Evolutionary conservation across 2,797 vertebrate species (phyloP), one percentile per base, ranked within the genome.

Genomic region (Poecile montanus): DNA sequence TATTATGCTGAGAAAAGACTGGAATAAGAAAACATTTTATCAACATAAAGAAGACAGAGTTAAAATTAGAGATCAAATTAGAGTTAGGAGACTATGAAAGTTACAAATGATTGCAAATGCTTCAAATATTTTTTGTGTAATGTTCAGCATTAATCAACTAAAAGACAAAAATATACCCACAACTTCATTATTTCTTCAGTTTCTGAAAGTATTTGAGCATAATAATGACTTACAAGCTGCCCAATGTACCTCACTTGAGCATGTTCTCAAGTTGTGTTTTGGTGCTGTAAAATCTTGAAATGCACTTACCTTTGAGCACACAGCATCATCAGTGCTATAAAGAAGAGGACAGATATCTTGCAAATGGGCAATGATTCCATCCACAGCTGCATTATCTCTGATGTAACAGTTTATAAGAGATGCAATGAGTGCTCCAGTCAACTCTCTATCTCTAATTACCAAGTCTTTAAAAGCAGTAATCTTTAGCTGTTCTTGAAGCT

Each of bases 371-470:
- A 99, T 99, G 96, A 99, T 98, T 84, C 98, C 98, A 89, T 99
- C 99, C 50, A 99, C 99, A 25, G 99, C 98, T 34, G 99, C 99
- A 2, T 98, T 99, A 96, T 99, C 99, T 98, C 98, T 98, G 96
- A 99, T 99, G 75, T 99, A 99, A 86, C 99, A 98, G 89, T 99
- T 99, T 96, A 99, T 99, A 77, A 99, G 98, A 18, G 99, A 99
- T 2, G 99, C 99, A 96, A 99, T 98, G 32, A 99, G 98, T 1
- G 99, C 99, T 36, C 99, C 99, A 2, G 98, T 98, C 92, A 99
- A 95, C 96, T 99, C 99, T 88, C 98, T 99, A 56, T 99, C 99
- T 78, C 98, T 97, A 93, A 99, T 99, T 62, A 99, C 99, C 36
- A 99, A 94, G 79, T 99, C 99, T 97, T 99, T 99, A 94, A 99